Evolutionary conservation across 2,888 invertebrate species (phyloP).

Genomic region (Mimachlamys varia): DNA sequence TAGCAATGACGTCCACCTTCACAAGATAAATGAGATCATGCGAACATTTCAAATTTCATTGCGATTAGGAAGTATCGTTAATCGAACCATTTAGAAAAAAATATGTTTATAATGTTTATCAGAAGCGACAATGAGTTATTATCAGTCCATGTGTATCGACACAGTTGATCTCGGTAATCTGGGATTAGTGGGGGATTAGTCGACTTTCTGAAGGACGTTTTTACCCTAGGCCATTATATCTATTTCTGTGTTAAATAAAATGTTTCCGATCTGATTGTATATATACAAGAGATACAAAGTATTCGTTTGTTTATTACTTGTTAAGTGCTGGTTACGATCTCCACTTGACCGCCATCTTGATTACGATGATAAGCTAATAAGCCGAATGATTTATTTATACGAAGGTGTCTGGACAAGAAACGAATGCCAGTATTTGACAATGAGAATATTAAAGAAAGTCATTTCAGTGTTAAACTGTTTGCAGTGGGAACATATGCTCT

Average conservation of each 20-base stretch:
- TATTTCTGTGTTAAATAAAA: background rate
- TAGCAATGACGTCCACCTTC: too few species aligned
- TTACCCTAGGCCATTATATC: background rate
- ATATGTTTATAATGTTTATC: background rate
- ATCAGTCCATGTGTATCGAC: too few species aligned
- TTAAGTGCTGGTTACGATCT: background rate
- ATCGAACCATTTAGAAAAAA: background rate
- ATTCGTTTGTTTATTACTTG: slow-evolving; percentile 12
- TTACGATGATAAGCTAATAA: slow-evolving; percentile 20
- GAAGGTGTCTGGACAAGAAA: background rate
- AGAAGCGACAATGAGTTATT: background rate
- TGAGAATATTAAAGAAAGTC: background rate
- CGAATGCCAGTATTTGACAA: background rate
- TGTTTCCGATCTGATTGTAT: background rate
- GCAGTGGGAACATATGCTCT: background rate
- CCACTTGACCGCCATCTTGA: background rate
- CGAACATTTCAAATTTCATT: too few species aligned
- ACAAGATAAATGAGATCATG: too few species aligned
- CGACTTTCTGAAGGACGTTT: background rate
- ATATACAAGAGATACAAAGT: background rate
- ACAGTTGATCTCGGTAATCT: background rate
- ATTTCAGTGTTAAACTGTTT: background rate
- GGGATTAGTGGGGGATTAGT: background rate
- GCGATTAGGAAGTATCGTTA: too few species aligned
- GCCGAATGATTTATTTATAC: background rate